These are phyloP conservation scores for Tetragonula carbonaria DNA, from an alignment of 2,888 invertebrate species.

Conservation along the genomic window DNA sequence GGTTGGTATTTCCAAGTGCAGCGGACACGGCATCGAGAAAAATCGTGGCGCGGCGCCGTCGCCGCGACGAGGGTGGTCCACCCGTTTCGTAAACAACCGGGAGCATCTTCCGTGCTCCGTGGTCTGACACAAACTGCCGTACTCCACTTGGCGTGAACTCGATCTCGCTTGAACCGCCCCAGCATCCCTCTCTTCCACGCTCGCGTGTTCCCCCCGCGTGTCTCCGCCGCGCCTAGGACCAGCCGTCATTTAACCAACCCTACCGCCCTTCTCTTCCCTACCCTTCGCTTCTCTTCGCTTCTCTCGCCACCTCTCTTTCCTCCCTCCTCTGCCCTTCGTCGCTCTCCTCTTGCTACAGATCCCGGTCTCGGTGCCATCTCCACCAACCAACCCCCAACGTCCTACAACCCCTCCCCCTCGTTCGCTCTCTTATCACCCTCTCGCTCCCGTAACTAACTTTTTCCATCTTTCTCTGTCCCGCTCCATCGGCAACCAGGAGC, in stretches of 20 bases:
- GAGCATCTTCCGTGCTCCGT: slow-evolving; percentile 82
- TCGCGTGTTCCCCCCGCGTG: background rate
- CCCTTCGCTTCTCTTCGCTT: slow-evolving; percentile 21
- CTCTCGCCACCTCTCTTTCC: background rate
- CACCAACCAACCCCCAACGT: slow-evolving; percentile 55
- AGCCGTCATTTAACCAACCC: slow-evolving; percentile 48
- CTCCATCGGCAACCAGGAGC: slow-evolving; percentile 56
- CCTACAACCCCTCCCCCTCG: slow-evolving; percentile 36
- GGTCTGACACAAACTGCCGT: slow-evolving; percentile 82
- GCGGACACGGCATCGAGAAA: slow-evolving; percentile 61
- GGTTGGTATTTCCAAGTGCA: slow-evolving; percentile 29
- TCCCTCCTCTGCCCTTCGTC: slow-evolving; percentile 33
- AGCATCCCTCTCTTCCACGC: slow-evolving; percentile 73
- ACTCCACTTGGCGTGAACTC: slow-evolving; percentile 79
- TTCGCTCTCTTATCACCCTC: slow-evolving; percentile 25
- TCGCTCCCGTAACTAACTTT: slow-evolving; percentile 34
- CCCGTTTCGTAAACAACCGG: slow-evolving; percentile 77
- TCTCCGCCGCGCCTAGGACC: slow-evolving; percentile 27
- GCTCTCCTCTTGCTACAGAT: slow-evolving; percentile 45
- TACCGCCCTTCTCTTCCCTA: slow-evolving; percentile 35
- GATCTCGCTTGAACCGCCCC: slow-evolving; percentile 76
- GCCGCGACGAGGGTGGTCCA: slow-evolving; percentile 72
- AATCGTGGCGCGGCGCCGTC: slow-evolving; percentile 65
- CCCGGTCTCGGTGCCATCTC: slow-evolving; percentile 60
- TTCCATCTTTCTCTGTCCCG: slow-evolving; percentile 39